Percentiles rank a stretch among this genome's conserved stretches.
Conservation (phyloP, 2,888 invertebrate species). For the Cabera pusaria region DNA sequence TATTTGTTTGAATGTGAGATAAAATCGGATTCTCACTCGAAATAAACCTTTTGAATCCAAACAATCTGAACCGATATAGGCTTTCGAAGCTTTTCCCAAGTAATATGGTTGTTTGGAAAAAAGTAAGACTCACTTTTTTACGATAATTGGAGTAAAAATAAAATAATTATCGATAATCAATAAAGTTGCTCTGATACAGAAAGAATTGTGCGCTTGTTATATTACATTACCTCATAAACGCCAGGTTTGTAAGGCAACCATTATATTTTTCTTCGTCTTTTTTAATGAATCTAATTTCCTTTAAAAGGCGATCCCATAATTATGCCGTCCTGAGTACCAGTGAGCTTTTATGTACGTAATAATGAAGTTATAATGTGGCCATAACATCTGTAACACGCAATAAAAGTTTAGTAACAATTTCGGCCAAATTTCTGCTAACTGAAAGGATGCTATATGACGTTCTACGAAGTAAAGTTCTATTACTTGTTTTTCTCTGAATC, state of each 20-base stretch:
- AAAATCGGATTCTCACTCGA: slow-evolving; percentile 52
- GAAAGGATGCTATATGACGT: slow-evolving; percentile 26
- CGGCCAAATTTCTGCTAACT: slow-evolving; percentile 28
- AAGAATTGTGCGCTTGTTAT: slow-evolving; percentile 2
- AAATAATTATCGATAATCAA: slow-evolving; percentile 19
- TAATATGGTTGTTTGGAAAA: slow-evolving; percentile 33
- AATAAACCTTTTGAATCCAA: slow-evolving; percentile 50
- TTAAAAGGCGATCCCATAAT: slow-evolving; percentile 16
- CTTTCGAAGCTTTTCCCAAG: too few relatives aligned
- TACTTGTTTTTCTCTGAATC: slow-evolving; percentile 37
- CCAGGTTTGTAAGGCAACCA: too few relatives aligned
- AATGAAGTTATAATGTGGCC: slow-evolving; percentile 17
- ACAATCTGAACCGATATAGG: slow-evolving; percentile 31
- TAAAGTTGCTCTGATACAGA: slow-evolving; percentile 1
- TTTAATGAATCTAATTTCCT: slow-evolving; percentile 20
- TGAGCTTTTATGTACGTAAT: slow-evolving; percentile 5
- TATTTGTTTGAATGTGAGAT: slow-evolving; percentile 59
- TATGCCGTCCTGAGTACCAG: slow-evolving; percentile 9
- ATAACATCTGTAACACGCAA: too few relatives aligned
- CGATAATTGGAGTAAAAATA: slow-evolving; percentile 31
- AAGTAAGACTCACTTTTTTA: slow-evolving; percentile 33
- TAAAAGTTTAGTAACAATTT: too few relatives aligned
- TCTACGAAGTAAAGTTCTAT: too few relatives aligned
- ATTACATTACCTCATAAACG: slow-evolving; percentile 2
- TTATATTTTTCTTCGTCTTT: slow-evolving; percentile 18